These are phyloP conservation scores for Cheilosia grossa DNA, from an alignment of 2,888 invertebrate species.

Conservation along the genomic window DNA sequence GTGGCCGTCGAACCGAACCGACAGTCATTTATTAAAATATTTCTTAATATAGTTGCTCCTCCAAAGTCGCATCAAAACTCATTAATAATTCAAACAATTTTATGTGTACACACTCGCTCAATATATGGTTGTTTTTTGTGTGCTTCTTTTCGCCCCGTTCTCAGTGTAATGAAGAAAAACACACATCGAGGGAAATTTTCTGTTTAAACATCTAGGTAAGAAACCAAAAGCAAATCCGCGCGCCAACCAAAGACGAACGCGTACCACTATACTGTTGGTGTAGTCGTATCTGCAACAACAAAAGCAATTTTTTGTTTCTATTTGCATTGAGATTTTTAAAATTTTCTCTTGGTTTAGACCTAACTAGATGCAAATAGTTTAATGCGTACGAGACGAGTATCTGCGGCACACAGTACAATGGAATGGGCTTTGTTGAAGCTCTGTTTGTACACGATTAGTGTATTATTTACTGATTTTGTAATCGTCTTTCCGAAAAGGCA, in stretches of 20 bases:
- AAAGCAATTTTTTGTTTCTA: background rate
- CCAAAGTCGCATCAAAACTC: conserved; percentile 47
- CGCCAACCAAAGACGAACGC: background rate
- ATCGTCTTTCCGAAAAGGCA: conserved; percentile 36
- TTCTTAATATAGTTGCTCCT: conserved; percentile 49
- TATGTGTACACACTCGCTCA: conserved; percentile 21
- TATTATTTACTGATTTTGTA: conserved; percentile 50
- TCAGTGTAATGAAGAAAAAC: conserved; percentile 32
- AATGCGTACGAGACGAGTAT: background rate
- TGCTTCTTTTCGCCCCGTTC: conserved; percentile 2
- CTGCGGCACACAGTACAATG: background rate
- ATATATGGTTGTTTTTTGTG: conserved; percentile 18
- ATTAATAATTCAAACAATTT: conserved; percentile 67
- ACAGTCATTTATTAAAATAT: conserved; percentile 26
- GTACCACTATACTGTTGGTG: background rate
- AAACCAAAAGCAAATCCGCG: conserved; percentile 4
- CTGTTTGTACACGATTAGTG: background rate
- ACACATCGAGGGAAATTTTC: conserved; percentile 11
- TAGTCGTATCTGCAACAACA: conserved; percentile 2
- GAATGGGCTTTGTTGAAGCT: conserved; percentile 12
- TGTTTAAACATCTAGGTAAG: background rate
- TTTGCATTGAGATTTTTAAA: conserved; percentile 36
- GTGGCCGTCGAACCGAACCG: background rate
- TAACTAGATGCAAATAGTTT: conserved; percentile 14
- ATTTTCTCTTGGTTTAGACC: conserved; percentile 30